A percentile compares a stretch with the other conserved stretches of the same genome.
These are phyloP conservation scores for Muntiacus reevesi DNA, from an alignment of 2,113 vertebrate species.

Conservation along the genomic window DNA sequence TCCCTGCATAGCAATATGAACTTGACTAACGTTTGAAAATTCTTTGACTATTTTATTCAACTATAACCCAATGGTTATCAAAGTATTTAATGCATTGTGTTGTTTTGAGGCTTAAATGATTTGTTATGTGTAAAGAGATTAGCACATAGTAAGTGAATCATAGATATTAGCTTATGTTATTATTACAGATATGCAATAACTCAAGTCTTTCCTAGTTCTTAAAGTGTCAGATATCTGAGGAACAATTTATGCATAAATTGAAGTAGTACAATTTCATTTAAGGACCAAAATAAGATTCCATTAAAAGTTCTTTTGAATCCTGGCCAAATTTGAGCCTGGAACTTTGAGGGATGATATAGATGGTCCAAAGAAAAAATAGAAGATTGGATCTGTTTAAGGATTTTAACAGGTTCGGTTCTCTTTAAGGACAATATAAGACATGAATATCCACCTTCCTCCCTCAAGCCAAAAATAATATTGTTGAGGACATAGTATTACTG, in stretches of 20 bases:
- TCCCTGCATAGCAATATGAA: background rate
- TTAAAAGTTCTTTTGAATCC: background rate
- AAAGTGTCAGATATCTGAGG: background rate
- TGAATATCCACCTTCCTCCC: background rate
- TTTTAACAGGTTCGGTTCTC: background rate
- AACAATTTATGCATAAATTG: background rate
- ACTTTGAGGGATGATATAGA: background rate
- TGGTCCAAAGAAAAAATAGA: background rate
- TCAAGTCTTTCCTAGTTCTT: background rate
- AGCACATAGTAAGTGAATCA: background rate
- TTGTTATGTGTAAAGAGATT: background rate
- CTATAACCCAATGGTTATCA: background rate
- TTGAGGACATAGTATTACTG: background rate
- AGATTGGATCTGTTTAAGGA: background rate
- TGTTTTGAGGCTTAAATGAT: background rate
- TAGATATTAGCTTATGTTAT: background rate
- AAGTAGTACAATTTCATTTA: background rate
- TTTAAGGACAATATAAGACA: background rate
- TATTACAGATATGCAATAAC: background rate
- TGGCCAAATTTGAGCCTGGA: background rate
- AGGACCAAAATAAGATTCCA: background rate
- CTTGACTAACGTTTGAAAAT: background rate
- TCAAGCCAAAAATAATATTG: background rate
- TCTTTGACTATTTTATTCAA: background rate
- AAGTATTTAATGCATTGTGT: background rate